These are phyloP conservation scores for Aphodius granarius DNA, from an alignment of 2,888 invertebrate genomes.

Conservation along the genomic window DNA sequence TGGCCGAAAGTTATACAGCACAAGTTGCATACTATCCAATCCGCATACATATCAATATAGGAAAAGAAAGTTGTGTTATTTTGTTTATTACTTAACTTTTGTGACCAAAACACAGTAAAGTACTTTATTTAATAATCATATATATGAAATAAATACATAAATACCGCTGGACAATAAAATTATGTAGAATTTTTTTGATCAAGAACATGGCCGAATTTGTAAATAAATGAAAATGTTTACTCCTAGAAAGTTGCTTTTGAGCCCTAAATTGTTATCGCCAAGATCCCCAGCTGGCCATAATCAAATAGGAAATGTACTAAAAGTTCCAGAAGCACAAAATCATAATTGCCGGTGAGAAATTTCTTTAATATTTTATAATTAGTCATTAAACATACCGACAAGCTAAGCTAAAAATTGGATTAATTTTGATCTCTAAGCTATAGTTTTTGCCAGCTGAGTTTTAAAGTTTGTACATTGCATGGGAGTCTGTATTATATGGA, in stretches of 20 bases:
- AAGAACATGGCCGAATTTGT: not conserved
- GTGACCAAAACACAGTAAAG: not conserved
- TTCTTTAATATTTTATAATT: not conserved
- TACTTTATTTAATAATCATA: constrained; percentile 1
- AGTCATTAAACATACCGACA: no score
- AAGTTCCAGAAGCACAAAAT: not conserved
- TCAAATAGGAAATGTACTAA: constrained; percentile 3
- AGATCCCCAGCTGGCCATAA: constrained; percentile 20
- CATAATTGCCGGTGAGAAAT: not conserved
- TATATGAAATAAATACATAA: not conserved
- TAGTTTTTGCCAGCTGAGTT: no score
- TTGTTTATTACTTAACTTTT: not conserved
- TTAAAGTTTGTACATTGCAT: no score
- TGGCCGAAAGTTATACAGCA: not conserved
- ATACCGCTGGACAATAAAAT: not conserved
- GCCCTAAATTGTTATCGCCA: constrained; percentile 28
- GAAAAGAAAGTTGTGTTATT: not conserved
- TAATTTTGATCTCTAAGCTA: no score
- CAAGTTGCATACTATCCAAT: not conserved
- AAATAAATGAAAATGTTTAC: constrained; percentile 25
- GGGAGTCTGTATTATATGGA: no score
- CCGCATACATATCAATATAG: not conserved
- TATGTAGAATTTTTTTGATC: not conserved
- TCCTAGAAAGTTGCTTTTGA: constrained; percentile 27
- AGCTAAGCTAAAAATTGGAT: no score